These are phyloP conservation scores for Benitochromis conjunctus DNA, from an alignment of 2,113 vertebrate genomes.

Conservation along the genomic window DNA sequence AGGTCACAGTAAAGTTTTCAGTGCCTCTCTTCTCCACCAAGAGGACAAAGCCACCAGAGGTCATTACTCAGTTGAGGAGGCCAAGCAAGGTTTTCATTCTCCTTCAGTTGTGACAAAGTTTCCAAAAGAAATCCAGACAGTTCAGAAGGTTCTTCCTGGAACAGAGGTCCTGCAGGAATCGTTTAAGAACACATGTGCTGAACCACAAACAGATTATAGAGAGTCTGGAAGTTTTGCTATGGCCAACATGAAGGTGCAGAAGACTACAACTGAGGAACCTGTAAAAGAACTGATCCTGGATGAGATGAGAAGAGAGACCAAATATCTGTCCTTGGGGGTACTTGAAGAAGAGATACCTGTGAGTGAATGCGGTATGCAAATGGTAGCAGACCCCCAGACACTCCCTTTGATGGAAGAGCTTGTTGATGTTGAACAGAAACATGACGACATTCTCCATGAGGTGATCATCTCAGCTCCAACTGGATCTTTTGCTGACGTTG, in stretches of 20 bases:
- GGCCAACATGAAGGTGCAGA: background rate
- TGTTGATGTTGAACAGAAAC: background rate
- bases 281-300: background rate
- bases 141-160: background rate
- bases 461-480: accelerated
- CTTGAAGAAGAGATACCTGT: background rate
- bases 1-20: background rate
- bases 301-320: background rate
- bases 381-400: background rate
- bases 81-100: accelerated
- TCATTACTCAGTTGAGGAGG: background rate
- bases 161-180: background rate
- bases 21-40: background rate
- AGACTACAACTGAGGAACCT: background rate
- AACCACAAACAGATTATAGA: background rate
- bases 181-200: background rate
- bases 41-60: background rate
- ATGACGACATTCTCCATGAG: background rate
- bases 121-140: background rate
- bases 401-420: background rate
- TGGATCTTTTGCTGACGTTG: background rate
- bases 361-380: accelerated
- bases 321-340: background rate
- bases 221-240: background rate
- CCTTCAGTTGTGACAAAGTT: background rate